These are phyloP conservation scores for Caloenas nicobarica DNA, from an alignment of 2,113 vertebrate genomes.

Conservation along the genomic window DNA sequence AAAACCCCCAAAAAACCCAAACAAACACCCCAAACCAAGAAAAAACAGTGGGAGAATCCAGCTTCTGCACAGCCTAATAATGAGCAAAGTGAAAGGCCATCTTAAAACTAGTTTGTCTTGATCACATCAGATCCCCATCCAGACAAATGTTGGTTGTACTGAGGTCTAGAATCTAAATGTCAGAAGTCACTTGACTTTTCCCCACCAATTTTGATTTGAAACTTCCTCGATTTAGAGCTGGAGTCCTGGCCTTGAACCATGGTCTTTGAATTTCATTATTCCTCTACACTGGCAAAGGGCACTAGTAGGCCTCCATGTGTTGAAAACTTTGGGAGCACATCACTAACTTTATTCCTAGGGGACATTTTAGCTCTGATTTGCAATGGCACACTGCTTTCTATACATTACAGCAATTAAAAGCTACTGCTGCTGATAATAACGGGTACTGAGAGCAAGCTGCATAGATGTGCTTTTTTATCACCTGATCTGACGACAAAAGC, in stretches of 20 bases:
- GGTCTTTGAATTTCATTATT: background rate
- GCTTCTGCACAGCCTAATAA: background rate
- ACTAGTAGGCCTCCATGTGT: background rate
- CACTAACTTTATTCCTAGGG: background rate
- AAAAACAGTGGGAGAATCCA: background rate
- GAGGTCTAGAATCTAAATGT: background rate
- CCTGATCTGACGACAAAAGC: background rate
- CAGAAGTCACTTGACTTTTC: background rate
- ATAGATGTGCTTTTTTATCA: background rate
- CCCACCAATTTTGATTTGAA: background rate
- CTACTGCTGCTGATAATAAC: background rate
- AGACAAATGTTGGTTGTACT: background rate
- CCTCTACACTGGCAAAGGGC: background rate
- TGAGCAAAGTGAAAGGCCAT: background rate
- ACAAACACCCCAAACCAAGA: background rate
- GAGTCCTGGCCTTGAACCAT: background rate
- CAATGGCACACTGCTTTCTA: background rate
- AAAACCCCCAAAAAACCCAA: background rate
- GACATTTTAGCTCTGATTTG: background rate
- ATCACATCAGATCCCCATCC: background rate
- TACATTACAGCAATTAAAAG: background rate
- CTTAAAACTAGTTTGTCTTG: background rate
- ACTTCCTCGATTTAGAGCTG: background rate
- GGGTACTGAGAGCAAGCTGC: background rate
- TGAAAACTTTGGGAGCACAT: background rate